Evolutionary conservation across 1,140 invertebrate genomes (phyloP), one percentile per base, ranked within the genome.

Genomic region (Aphidius ervi): DNA sequence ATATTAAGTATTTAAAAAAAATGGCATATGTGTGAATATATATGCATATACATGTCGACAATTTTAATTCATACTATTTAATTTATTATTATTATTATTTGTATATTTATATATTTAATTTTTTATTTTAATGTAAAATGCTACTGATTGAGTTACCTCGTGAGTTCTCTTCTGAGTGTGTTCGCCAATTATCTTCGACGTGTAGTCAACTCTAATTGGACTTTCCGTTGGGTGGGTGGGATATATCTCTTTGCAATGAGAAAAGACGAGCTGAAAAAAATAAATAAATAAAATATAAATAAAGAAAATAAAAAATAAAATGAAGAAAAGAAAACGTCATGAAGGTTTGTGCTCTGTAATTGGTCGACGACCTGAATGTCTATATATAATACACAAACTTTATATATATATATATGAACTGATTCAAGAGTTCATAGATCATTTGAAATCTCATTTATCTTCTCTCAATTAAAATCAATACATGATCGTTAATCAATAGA

Each of bases 201-300:
- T 63, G 68, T 71, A 72, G 70, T 70, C 72, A 67, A 67, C 71
- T 74, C 73, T 76, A 76, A 76, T 76, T 76, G 74, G 73, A 73
- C 69, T 74, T 74, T 69, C 61, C 60, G 66, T 59, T 69, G 40
- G 53, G 73, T 76, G 72, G 72, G 74, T 76, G 72, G 73, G 70
- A 70, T 74, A 70, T 74, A 31, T 69, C 42, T 31, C 23, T 31
- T 4, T 31, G 23, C 23, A 31, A 31, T 31, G 66, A 66, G 62
- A 70, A 69, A 64, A 67, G 61, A 66, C 59, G 63, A 57, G 46
- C 53, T 16, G 56, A 63, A 16, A 16, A 16, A 16, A 67, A 49
- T 60, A 43, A 10, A 43, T 55, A 58, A 46, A 8, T 43, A 8
- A 43, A 43, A 43, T 8, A 8, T 43, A 43, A 43, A 43, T 7